phyloP scores from a whole-genome alignment of 2,797 vertebrate genomes.

The Acanthopagrus latus region DNA sequence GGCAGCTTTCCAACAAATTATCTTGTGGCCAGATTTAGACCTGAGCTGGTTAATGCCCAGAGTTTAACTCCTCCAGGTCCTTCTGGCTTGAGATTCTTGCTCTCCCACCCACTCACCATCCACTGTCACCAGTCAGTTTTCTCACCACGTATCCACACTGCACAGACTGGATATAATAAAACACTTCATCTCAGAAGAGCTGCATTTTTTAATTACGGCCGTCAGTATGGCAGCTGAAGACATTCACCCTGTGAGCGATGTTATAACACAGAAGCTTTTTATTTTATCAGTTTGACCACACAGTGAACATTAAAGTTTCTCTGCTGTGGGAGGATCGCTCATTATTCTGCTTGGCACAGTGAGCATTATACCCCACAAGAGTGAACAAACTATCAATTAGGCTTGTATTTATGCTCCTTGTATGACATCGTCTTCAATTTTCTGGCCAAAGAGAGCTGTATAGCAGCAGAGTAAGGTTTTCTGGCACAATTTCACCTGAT shows the following conservation, averaged over 20 bases:
- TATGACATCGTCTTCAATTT: background rate
- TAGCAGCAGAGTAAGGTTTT: background rate
- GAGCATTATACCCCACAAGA: background rate
- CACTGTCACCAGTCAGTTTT: conserved; percentile 23
- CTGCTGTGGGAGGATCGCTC: background rate
- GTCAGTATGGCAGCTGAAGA: background rate
- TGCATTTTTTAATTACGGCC: conserved; percentile 15
- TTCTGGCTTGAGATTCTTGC: conserved; percentile 53
- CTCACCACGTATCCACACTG: conserved; percentile 10
- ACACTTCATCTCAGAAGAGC: background rate
- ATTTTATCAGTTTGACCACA: background rate
- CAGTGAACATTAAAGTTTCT: background rate
- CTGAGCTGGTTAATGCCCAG: conserved; percentile 82
- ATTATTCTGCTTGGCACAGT: background rate
- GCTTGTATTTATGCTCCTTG: background rate
- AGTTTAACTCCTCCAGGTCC: conserved; percentile 75
- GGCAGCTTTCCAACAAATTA: conserved; percentile 73
- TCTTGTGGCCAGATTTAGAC: conserved; percentile 79
- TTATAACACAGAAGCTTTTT: background rate
- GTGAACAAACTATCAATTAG: background rate
- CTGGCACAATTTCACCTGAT: background rate
- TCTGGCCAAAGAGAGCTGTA: background rate
- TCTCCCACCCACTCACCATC: conserved; percentile 37
- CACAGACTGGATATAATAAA: conserved; percentile 28
- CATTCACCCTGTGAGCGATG: background rate